Conservation (phyloP, 2,797 vertebrate species). For the Manis crassicaudata region DNA sequence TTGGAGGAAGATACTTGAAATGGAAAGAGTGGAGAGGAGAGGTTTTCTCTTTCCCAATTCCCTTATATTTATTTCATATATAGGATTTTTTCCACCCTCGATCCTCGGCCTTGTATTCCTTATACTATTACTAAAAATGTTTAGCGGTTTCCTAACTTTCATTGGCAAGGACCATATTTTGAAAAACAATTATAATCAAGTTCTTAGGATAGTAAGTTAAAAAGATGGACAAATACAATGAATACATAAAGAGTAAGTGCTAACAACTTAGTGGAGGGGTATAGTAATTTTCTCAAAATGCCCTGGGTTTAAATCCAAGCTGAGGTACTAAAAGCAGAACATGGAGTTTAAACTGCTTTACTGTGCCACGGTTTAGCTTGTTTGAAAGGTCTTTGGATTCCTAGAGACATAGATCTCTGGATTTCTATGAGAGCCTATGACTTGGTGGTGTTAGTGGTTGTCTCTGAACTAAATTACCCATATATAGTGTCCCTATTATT, state of each 20-base stretch:
- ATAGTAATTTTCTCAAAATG: neutral
- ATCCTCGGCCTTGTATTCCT: neutral
- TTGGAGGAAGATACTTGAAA: neutral
- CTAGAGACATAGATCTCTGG: neutral
- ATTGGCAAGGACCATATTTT: neutral
- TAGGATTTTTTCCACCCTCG: neutral
- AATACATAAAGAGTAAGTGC: neutral
- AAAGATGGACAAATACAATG: neutral
- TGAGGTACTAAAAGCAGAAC: neutral
- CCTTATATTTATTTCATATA: conserved; percentile 4
- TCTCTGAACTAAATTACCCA: conserved; percentile 13
- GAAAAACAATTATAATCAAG: conserved; percentile 24
- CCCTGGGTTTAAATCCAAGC: neutral
- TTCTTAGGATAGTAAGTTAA: neutral
- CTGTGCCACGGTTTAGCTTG: neutral
- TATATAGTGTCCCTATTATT: neutral
- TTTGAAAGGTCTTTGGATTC: conserved; percentile 24
- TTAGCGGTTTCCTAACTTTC: conserved; percentile 3
- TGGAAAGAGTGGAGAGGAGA: neutral
- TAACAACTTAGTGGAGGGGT: neutral
- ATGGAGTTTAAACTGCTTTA: neutral
- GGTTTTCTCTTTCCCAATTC: neutral
- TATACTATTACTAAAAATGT: conserved; percentile 47
- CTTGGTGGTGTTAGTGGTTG: neutral
- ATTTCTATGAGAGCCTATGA: neutral